Evolutionary conservation across 2,113 vertebrate species (phyloP).

Genomic region (Syrrhaptes paradoxus): DNA sequence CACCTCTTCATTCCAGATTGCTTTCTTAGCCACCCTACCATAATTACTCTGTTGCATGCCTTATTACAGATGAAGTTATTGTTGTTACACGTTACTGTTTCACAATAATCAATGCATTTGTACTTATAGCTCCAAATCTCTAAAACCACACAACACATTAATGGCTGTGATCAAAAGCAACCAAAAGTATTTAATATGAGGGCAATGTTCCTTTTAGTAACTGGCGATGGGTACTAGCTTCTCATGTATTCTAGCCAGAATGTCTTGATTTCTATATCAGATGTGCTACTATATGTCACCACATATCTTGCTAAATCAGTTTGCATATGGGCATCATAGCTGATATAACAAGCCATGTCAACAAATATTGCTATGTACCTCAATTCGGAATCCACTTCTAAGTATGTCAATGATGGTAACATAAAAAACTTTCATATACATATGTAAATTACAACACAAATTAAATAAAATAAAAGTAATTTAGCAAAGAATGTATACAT

Average conservation of each 20-base stretch:
- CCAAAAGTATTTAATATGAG: neutral
- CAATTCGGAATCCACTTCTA: constrained; percentile 3
- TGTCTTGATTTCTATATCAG: neutral
- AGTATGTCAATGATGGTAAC: neutral
- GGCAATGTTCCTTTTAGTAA: neutral
- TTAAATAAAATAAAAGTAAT: neutral
- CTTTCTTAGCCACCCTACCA: constrained; percentile 25
- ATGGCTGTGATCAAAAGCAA: constrained; percentile 36
- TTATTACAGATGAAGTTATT: constrained; percentile 45
- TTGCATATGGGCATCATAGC: constrained; percentile 1
- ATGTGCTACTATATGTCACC: neutral
- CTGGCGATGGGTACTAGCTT: neutral
- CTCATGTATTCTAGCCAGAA: neutral
- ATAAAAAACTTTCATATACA: neutral
- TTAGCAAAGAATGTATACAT: neutral
- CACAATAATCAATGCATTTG: constrained; percentile 61
- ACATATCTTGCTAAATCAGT: constrained; percentile 20
- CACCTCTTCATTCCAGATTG: constrained; percentile 60
- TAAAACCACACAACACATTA: constrained; percentile 12
- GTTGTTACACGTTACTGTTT: constrained; percentile 61
- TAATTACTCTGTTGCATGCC: constrained; percentile 48
- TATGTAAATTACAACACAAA: neutral
- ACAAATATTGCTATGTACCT: neutral
- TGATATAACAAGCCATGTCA: neutral
- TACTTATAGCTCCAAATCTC: constrained; percentile 12